Evolutionary conservation across 2,113 vertebrate species (phyloP).

Genomic region (Silurus asotus): DNA sequence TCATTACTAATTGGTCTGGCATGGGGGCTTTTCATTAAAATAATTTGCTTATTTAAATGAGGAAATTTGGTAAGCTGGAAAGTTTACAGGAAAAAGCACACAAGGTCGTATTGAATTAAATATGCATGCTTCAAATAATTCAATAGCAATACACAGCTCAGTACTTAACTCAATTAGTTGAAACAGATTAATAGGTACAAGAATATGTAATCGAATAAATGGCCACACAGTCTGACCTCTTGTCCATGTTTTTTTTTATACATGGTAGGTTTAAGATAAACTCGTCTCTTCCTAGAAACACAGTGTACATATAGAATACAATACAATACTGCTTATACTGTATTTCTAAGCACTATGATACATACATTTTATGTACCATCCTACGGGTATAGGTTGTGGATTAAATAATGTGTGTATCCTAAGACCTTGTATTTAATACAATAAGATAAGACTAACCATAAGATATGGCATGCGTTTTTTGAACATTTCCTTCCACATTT

Average conservation of each 20-base stretch:
- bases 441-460: too few species aligned
- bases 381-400: neutral
- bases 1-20: slow-evolving; percentile 79
- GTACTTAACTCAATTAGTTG: slow-evolving; percentile 69
- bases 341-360: neutral
- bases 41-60: slow-evolving; percentile 77
- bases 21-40: slow-evolving; percentile 75
- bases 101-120: slow-evolving; percentile 60
- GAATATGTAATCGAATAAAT: slow-evolving; percentile 39
- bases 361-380: neutral
- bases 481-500: too few species aligned
- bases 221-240: neutral
- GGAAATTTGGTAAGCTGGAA: slow-evolving; percentile 70
- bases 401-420: neutral
- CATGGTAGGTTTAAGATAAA: neutral
- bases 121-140: slow-evolving; percentile 68
- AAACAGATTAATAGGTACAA: slow-evolving; percentile 66
- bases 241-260: neutral
- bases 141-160: slow-evolving; percentile 60
- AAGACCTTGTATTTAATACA: neutral
- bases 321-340: neutral
- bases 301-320: neutral
- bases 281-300: neutral
- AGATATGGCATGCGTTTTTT: too few species aligned
- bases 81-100: slow-evolving; percentile 5